Percentiles rank a stretch among this genome's conserved stretches.
Conservation (phyloP, 2,888 invertebrate species). For the Macrosiphum euphorbiae region DNA sequence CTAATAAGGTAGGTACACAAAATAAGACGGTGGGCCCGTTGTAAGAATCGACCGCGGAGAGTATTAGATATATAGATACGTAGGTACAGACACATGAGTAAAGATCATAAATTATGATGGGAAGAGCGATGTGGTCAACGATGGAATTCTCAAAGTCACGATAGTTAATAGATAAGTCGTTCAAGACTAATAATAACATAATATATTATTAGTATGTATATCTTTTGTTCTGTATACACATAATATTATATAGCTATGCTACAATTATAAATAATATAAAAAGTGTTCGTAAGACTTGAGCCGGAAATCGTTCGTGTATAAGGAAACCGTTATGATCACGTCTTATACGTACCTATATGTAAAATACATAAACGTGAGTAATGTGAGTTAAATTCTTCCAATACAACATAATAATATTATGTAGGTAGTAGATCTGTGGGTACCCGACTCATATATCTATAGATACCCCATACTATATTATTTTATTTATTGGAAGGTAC, state of each 20-base stretch:
- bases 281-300: neutral
- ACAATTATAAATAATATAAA: neutral
- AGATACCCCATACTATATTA: neutral
- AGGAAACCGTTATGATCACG: neutral
- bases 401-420: neutral
- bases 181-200: conserved; percentile 13
- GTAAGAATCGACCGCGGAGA: neutral
- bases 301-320: neutral
- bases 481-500: neutral
- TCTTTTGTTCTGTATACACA: neutral
- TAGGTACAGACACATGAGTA: neutral
- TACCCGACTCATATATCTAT: neutral
- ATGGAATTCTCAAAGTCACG: conserved; percentile 47
- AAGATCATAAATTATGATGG: neutral
- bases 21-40: conserved; percentile 18
- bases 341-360: neutral
- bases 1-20: conserved; percentile 54
- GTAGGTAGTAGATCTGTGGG: neutral
- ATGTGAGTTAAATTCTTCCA: neutral
- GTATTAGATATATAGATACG: neutral
- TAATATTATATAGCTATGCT: neutral
- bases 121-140: conserved; percentile 44
- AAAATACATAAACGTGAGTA: neutral
- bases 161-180: conserved; percentile 44
- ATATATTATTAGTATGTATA: neutral